Base-by-base conservation (phyloP, 2,113 vertebrate genomes). In the Perca fluviatilis region DNA sequence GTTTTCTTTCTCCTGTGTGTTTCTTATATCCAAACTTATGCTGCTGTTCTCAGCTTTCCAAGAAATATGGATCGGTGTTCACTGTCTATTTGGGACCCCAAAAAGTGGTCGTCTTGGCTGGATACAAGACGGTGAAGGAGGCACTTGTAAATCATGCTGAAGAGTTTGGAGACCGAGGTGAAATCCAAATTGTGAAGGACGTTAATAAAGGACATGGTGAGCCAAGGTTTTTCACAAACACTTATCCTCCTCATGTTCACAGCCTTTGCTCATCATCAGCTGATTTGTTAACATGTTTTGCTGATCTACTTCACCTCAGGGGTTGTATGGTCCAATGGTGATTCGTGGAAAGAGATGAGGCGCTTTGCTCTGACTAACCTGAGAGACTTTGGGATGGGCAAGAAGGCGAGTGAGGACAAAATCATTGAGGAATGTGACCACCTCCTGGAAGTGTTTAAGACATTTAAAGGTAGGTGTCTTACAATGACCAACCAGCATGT, bases 281-380 rank as follows among this genome's bases (percentile, higher is more conserved):
- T 21, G 11, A 61, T 36, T 18, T 11, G 16, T 33, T 33, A 33
- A 21, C 8, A 60, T 43, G 7, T n/a, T 43, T 46, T 43, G 2
- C n/a, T 65, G n/a, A 25, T 18, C 13, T 4, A 18, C 8, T 62
- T 57, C 10, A 43, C 6, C 25, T n/a, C 25, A 80, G 78, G 78
- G 0, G 1, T 80, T 47, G 0, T 77, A 1, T 90, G 84, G 81
- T 43, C 67, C 18, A 91, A 92, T 0, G 81, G 90, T 0, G 83
- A 91, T 0, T 72, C 68, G 0, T 93, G 88, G 92, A 92, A 58
- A 57, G 90, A 93, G n/a, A 88, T 93, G n/a, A n/a, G n/a, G n/a
- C n/a, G n/a, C n/a, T n/a, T n/a, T n/a, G n/a, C n/a, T n/a, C n/a
- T n/a, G n/a, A n/a, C n/a, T n/a, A n/a, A n/a, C n/a, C n/a, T n/a